These are phyloP conservation scores for Grus americana DNA, from an alignment of 2,113 vertebrate species.

Conservation along the genomic window DNA sequence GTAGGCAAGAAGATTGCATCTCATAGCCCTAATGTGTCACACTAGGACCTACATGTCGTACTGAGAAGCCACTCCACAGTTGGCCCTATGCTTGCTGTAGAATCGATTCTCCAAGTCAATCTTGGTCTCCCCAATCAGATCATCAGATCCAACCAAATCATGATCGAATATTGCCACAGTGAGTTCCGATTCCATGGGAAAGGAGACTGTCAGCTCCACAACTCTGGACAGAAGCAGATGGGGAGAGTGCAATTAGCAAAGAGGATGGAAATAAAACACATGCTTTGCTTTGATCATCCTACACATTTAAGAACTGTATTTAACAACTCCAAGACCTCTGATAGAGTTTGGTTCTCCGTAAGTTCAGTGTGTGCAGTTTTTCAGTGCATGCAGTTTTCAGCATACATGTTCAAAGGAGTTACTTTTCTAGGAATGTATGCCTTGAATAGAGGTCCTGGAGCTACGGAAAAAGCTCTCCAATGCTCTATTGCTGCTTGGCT, in stretches of 20 bases:
- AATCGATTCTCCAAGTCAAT: conserved; percentile 93
- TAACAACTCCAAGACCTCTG: not conserved
- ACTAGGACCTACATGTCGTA: conserved; percentile 83
- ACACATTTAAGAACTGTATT: not conserved
- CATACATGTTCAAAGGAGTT: not conserved
- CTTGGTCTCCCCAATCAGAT: conserved; percentile 89
- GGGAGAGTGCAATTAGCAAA: not conserved
- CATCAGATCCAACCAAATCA: conserved; percentile 88
- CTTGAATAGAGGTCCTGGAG: not conserved
- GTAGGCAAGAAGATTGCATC: rapidly evolving
- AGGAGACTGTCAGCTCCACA: conserved; percentile 88
- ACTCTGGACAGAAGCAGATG: conserved; percentile 74
- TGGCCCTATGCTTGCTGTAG: conserved; percentile 89
- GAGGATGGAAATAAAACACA: not conserved
- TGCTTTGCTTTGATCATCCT: not conserved
- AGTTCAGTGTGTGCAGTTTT: not conserved
- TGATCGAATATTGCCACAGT: conserved; percentile 85
- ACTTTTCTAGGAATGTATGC: not conserved
- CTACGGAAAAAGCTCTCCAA: not conserved
- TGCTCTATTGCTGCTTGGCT: not conserved
- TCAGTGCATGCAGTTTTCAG: not conserved
- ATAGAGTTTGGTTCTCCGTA: not conserved
- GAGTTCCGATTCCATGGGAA: conserved; percentile 89
- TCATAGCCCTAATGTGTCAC: not conserved
- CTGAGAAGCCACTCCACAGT: conserved; percentile 84